Base-by-base conservation (phyloP, 2,888 invertebrate species). In the Clivina fossor region DNA sequence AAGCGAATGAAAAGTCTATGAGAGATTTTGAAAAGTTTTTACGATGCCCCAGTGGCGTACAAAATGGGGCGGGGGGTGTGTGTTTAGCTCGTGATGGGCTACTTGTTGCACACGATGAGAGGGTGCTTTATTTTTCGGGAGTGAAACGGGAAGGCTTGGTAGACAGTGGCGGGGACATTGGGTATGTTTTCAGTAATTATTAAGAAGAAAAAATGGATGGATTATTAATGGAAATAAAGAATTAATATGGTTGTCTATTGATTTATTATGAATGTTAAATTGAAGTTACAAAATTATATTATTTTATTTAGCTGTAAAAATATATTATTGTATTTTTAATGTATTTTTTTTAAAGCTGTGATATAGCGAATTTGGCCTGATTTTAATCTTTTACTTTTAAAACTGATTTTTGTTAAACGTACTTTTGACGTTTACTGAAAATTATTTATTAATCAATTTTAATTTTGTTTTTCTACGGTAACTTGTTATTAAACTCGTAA, bases 11-110 rank as follows among this genome's bases (percentile, higher is more conserved):
- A n/a, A n/a, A n/a, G n/a, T n/a, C n/a, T n/a, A n/a, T n/a, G n/a
- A n/a, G 38, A 38, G 38, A 38, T 38, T 38, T 38, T 13, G 38
- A 38, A n/a, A 38, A 38, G 38, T 38, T 38, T 38, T 19, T 38
- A 8, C 19, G 18, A n/a, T n/a, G 38, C 38, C 1, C 7, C 2
- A 9, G 18, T 13, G n/a, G 19, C 19, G 38, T 38, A 20, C 11
- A 8, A 19, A 26, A 7, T 26, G n/a, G 38, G 7, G 38, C 19
- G 32, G 32, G 4, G 9, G n/a, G 32, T 5, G 38, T 38, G 38
- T 7, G 8, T 26, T 5, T 26, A 26, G 26, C 26, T 26, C 7
- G 7, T 26, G 26, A 38, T 38, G 38, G 38, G 38, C 38, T 38
- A 38, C 38, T 38, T 38, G 38, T 38, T 38, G 38, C 38, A 16